Evolutionary conservation across 2,797 vertebrate genomes (phyloP), one percentile per base, ranked within the genome.

Genomic region (Gymnoscopelus microlampas): DNA sequence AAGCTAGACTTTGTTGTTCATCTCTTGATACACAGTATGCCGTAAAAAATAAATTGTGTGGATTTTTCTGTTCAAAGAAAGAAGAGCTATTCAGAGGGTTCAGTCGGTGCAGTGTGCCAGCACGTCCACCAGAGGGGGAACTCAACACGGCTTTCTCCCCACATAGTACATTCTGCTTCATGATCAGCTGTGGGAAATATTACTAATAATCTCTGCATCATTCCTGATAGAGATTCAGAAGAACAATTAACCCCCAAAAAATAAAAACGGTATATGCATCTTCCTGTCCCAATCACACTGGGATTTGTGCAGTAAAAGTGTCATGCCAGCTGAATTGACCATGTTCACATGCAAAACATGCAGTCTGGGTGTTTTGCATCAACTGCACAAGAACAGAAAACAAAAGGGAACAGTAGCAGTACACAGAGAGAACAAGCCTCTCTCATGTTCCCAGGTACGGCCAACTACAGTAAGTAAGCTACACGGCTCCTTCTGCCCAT

Each of bases 321-420:
- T 54, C 66, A 24, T 10, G 3, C 66, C 23, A 1, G 57, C 69
- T 68, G 51, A 8, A 35, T 63, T 47, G 47, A 32, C 23, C 48
- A 57, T 35, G 66, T 80, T 73, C 54, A 71, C 58, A 88, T 86
- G 84, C 78, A 87, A 88, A 91, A 73, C 76, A 85, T 44, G 54
- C 67, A 68, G 74, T 60, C 53, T 32, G 35, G 54, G 53, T 72
- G 78, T 76, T 91, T 88, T 86, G 82, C 88, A 85, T 88, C 63
- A 70, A 75, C 82, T 78, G 72, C 73, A 75, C 65, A 65, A 78
- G 49, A 75, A 67, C 39, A 44, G 39, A 44, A 44, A 44, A 8
- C 1, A 44, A 9, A 9, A 44, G 7, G 39, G 39, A 44, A 44
- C 39, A 44, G 39, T 44, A 76, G 73, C 59, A 39, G 60, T 10